Evolutionary conservation across 1,140 invertebrate species (phyloP).

Genomic region (Leptinotarsa undecemlineata): DNA sequence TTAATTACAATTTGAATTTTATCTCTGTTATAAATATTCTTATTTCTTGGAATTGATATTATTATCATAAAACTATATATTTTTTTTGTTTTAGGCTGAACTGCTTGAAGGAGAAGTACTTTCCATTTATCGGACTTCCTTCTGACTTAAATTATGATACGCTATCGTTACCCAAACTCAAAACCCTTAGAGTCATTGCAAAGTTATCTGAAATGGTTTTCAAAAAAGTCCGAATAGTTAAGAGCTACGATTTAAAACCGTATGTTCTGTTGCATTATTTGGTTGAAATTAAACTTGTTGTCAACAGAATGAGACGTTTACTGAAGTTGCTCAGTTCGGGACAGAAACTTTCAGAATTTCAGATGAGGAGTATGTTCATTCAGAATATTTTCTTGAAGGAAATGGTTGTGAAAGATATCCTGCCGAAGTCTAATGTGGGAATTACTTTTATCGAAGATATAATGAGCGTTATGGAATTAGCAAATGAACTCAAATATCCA

Average conservation of each 20-base stretch:
- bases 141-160: constrained; percentile 40
- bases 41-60: no score
- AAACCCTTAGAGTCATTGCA: constrained; percentile 44
- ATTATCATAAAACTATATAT: no score
- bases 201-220: constrained; percentile 47
- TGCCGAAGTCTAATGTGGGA: constrained; percentile 42
- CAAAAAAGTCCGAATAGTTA: constrained; percentile 35
- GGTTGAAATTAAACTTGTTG: constrained; percentile 42
- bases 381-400: constrained; percentile 49
- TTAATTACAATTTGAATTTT: no score
- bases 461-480: constrained; percentile 37
- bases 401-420: constrained; percentile 40
- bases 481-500: constrained; percentile 47
- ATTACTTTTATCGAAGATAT: constrained; percentile 43
- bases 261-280: constrained; percentile 45
- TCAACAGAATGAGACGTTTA: constrained; percentile 39
- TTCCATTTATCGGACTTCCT: constrained; percentile 45
- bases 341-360: constrained; percentile 40
- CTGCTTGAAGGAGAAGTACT: constrained; percentile 45
- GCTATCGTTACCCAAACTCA: constrained; percentile 38
- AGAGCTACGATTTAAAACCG: constrained; percentile 44
- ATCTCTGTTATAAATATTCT: no score
- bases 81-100: constrained; percentile 31
- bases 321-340: constrained; percentile 32
- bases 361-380: constrained; percentile 41